Evolutionary conservation across 2,113 vertebrate genomes (phyloP), one percentile per base, ranked within the genome.

Genomic region (Dolichallabes microphthalmus): DNA sequence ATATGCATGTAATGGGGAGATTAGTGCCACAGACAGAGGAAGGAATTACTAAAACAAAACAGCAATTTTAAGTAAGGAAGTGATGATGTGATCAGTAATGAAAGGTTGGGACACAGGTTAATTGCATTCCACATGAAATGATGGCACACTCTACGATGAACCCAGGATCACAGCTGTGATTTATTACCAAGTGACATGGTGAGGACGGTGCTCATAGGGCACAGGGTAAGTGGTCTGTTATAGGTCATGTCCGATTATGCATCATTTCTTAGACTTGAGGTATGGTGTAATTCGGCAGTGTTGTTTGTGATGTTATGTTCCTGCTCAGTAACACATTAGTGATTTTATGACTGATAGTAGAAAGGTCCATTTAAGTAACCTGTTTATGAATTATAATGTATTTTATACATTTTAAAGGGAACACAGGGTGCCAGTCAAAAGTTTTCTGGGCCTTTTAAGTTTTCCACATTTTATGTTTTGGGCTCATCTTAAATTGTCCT

Each of bases 11-110:
- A 45, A 64, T 76, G 69, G 55, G 50, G 60, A 57, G 63, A 80
- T 81, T 71, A 57, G 71, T 57, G 63, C 75, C 39, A 45, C 86
- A 69, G 68, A 89, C 82, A 53, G 63, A 87, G 83, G 77, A 87
- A 86, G 71, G 88, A 87, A 85, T 82, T 80, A 57, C 68, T 78
- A 86, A 89, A 88, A 66, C 80, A 89, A 55, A 64, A 63, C 71
- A 52, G 30, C 12, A 25, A 35, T 45, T 88, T 82, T 74, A 74
- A 39, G 71, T 25, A 74, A 80, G 64, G 77, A 50, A 9, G 55
- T 52, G 75, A 73, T 86, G 85, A 84, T 35, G 53, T 78, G 58
- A 75, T 68, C 52, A 45, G 69, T 82, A 86, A 74, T 66, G 35
- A 84, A 66, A 73, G 88, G 77, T 89, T 88, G 69, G 17, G 50